Percentiles rank a stretch among this genome's conserved stretches.
Conservation (phyloP, 1,140 invertebrate species). For the Polypedilum vanderplanki region DNA sequence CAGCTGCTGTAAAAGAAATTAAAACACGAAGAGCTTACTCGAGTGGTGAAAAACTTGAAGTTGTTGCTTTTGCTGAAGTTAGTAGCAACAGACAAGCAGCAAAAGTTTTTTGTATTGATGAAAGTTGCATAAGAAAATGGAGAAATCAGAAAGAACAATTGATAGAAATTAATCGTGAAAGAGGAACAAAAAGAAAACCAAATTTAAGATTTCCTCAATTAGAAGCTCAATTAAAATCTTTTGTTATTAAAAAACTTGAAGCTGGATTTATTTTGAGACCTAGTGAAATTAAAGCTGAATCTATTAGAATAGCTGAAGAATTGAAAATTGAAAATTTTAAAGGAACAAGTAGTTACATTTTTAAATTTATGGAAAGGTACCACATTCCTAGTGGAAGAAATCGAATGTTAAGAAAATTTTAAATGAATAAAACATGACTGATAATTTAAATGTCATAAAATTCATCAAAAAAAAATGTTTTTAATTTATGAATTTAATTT, state of each 20-base stretch:
- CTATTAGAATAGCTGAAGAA: not conserved
- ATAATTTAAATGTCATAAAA: too few relatives aligned
- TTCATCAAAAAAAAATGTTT: too few relatives aligned
- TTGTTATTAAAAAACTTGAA: not conserved
- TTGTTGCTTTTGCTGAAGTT: not conserved
- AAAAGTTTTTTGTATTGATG: not conserved
- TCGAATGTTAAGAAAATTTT: too few relatives aligned
- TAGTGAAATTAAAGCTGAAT: not conserved
- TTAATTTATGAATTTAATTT: too few relatives aligned
- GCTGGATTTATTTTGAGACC: not conserved
- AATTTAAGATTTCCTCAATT: not conserved
- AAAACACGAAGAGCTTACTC: not conserved
- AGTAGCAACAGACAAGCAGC: not conserved
- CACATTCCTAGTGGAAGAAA: not conserved
- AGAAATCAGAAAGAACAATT: not conserved
- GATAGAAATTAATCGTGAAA: not conserved
- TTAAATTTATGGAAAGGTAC: slow-evolving; percentile 23
- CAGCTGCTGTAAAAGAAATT: not conserved
- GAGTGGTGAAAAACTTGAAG: not conserved
- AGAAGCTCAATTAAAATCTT: not conserved
- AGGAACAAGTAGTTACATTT: not conserved
- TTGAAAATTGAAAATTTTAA: slow-evolving; percentile 18
- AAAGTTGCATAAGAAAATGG: slow-evolving; percentile 6
- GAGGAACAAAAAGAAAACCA: slow-evolving; percentile 9
- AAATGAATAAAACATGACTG: too few relatives aligned